Conservation (phyloP, 2,113 vertebrate genomes). For the Nanorana parkeri region DNA sequence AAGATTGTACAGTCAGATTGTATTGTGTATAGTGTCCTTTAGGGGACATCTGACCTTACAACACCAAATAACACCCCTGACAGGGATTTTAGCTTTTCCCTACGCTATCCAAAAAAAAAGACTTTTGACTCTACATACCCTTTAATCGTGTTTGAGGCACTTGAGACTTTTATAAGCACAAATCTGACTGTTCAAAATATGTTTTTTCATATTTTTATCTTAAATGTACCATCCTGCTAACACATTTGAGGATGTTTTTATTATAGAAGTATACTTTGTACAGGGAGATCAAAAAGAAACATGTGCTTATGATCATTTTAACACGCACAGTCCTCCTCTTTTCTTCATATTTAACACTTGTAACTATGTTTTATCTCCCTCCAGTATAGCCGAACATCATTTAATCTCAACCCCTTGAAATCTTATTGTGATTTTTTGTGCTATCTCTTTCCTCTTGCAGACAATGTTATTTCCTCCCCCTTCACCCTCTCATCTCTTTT, state of each 20-base stretch:
- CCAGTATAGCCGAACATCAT: neutral
- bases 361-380: neutral
- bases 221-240: neutral
- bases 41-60: no score
- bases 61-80: no score
- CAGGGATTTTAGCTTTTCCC: no score
- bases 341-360: neutral
- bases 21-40: no score
- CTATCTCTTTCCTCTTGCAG: constrained; percentile 6
- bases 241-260: neutral
- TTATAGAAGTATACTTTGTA: neutral
- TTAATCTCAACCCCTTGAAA: constrained; percentile 2
- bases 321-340: neutral
- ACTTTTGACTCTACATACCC: no score
- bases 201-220: no score
- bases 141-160: no score
- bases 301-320: neutral
- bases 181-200: no score
- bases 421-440: neutral
- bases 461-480: constrained; percentile 27
- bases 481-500: neutral
- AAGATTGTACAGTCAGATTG: no score
- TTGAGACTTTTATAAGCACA: no score
- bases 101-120: no score
- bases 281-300: neutral